Evolutionary conservation across 2,888 invertebrate genomes (phyloP), one percentile per base, ranked within the genome.

Genomic region (Lissocephala sabroskyi): DNA sequence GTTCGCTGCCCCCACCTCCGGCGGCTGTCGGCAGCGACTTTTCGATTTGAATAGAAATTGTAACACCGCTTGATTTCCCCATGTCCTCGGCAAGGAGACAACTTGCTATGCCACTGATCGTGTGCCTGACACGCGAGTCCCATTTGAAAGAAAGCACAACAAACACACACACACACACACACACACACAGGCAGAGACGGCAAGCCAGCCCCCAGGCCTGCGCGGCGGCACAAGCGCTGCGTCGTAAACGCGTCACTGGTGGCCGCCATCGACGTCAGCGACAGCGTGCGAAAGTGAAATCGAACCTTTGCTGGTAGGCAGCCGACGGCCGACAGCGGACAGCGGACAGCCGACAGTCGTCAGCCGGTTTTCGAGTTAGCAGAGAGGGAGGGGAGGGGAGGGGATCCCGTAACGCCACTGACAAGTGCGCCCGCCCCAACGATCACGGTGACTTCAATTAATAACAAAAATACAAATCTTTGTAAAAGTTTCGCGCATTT

Each of bases 281-380:
- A 74, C 65, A 77, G 67, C 78, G 75, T 78, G 76, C 68, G 76
- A 76, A 76, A 76, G 76, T 78, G 76, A 76, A 76, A 76, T 78
- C 76, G 71, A 73, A 78, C 68, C 68, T 67, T 68, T 62, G 74
- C 77, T 68, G n/a, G n/a, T n/a, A n/a, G n/a, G n/a, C n/a, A n/a
- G 76, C 73, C 68, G 68, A 76, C 68, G 59, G 75, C 66, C n/a
- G n/a, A n/a, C n/a, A n/a, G n/a, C n/a, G n/a, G n/a, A n/a, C n/a
- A n/a, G n/a, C n/a, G n/a, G 56, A 11, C 45, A 42, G 3, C 52
- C n/a, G 51, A 23, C 23, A 23, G 4, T 23, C 23, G 3, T 23
- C 48, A 59, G 74, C 67, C 64, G 76, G 68, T 68, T 68, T 75
- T 39, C 47, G 53, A 63, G 55, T 52, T 45, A 7, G 23, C 23